Conservation (phyloP, 2,888 invertebrate species). For the Halocaridina rubra region DNA sequence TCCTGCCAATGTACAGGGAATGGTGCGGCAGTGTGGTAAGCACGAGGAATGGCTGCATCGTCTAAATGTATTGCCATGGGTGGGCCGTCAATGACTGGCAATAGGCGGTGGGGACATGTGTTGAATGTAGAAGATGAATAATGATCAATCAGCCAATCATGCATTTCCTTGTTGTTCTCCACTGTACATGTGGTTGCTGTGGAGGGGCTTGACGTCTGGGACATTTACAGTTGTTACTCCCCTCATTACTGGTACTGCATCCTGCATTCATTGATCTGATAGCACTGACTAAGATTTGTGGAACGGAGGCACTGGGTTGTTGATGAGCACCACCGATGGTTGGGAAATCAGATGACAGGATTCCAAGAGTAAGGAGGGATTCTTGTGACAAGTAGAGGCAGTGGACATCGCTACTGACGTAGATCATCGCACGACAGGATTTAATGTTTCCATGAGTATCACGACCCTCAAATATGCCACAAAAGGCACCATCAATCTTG, state of each 20-base stretch:
- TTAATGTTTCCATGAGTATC: background rate
- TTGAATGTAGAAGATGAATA: no score
- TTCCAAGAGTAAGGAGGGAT: no score
- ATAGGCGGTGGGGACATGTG: background rate
- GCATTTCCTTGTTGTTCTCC: background rate
- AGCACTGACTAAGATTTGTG: background rate
- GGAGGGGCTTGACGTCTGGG: background rate
- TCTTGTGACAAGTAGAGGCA: background rate
- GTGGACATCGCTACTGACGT: background rate
- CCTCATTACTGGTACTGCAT: background rate
- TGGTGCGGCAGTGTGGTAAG: background rate
- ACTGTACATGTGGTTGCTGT: background rate
- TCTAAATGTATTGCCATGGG: background rate
- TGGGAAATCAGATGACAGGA: no score
- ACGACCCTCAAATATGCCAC: background rate
- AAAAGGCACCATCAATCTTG: background rate
- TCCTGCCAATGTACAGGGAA: no score
- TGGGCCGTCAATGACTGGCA: background rate
- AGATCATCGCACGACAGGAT: background rate
- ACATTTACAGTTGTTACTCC: background rate
- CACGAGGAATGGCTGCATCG: background rate
- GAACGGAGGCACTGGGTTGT: background rate
- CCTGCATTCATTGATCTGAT: background rate
- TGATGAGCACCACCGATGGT: no score
- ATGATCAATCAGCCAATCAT: background rate